A percentile compares a stretch with the other conserved stretches of the same genome.
Conservation (phyloP, 1,140 invertebrate species). For the Steinernema khuongi region DNA sequence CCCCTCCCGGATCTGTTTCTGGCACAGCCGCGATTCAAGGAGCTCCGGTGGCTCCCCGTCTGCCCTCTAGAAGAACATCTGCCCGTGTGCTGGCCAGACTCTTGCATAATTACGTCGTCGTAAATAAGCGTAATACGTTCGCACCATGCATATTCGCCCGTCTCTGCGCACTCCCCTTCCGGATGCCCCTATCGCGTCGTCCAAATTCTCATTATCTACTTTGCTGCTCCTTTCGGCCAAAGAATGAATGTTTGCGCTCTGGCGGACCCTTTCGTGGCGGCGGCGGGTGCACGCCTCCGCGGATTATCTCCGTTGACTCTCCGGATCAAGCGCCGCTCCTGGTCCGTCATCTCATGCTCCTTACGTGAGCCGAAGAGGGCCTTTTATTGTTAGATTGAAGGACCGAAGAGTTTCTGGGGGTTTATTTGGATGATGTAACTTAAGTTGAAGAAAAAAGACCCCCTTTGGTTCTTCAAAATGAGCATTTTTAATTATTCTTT, state of each 20-base stretch:
- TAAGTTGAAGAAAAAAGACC: too few species aligned
- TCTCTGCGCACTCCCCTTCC: not conserved
- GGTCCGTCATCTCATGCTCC: not conserved
- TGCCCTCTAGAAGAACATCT: not conserved
- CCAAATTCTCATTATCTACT: slow-evolving; percentile 7
- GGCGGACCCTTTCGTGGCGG: not conserved
- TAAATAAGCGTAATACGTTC: not conserved
- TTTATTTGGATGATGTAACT: too few species aligned
- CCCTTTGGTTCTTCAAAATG: too few species aligned
- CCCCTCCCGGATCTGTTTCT: too few species aligned
- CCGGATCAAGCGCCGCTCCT: not conserved
- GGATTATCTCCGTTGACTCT: slow-evolving; percentile 10
- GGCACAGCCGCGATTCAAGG: too few species aligned
- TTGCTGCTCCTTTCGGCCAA: not conserved
- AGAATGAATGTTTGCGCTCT: not conserved
- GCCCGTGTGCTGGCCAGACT: not conserved
- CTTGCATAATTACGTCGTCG: slow-evolving; percentile 15
- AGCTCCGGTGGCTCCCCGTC: too few species aligned
- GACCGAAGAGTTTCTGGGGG: too few species aligned
- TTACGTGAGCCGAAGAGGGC: too few species aligned
- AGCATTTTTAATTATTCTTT: too few species aligned
- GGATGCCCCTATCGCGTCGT: not conserved
- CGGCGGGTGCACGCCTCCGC: not conserved
- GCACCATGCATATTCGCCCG: not conserved
- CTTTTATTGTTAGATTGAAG: too few species aligned